Evolutionary conservation across 2,797 vertebrate species (phyloP), one percentile per base, ranked within the genome.

Genomic region (Anas flavirostris): DNA sequence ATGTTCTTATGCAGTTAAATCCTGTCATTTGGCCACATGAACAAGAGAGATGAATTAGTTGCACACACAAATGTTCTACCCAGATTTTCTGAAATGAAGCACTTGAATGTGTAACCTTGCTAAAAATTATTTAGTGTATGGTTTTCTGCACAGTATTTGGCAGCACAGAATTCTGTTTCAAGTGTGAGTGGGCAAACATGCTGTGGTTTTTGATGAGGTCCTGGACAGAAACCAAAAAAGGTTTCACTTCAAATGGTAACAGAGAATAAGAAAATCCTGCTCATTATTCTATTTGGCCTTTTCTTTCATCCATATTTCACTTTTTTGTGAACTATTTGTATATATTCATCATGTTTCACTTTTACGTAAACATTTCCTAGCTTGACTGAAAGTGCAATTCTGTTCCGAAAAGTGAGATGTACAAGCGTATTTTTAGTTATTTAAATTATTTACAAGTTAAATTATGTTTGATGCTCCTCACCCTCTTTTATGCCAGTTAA

Each of bases 231-330:
- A 85, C 43, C 50, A 94, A 89, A 92, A 58, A 75, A 79, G 39
- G n/a, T 86, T 91, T 90, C n/a, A 78, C 33, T 93, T 80, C 74
- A 86, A 60, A 69, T 64, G 79, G 92, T 76, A 91, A 35, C 12
- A 26, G 4, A 75, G 74, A 94, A 73, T 41, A 35, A 88, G 69
- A 88, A 95, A 90, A 92, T 74, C 62, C 46, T 88, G 19, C 12
- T 39, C n/a, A 17, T 78, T 90, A 76, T 50, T 25, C 52, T 79
- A 81, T 79, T 64, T 1, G 8, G 55, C 10, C 12, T 86, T 82
- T 88, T 56, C 23, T 10, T 31, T 86, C 46, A 79, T 86, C 81
- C 66, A 16, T 29, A 33, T 86, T 66, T 91, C 46, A 79, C 4
- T 81, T 86, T 81, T 91, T 50, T 92, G 19, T 59, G 46, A 33